Evolutionary conservation across 1,140 invertebrate genomes (phyloP).

Genomic region (Aradophagus sp.): DNA sequence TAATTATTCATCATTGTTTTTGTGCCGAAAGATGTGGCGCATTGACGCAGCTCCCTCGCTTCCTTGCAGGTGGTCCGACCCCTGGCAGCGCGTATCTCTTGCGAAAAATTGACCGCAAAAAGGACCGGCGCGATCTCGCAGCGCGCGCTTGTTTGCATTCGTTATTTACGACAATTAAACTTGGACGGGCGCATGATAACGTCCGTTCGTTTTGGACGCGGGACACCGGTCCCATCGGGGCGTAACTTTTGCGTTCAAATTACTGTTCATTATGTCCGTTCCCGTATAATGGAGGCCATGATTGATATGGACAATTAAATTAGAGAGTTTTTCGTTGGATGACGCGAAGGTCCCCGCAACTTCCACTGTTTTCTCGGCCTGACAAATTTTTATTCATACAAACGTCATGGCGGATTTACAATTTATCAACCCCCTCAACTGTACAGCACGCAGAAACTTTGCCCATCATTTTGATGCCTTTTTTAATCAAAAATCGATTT

Average conservation of each 20-base stretch:
- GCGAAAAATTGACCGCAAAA: conserved; percentile 67
- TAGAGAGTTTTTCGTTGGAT: conserved; percentile 28
- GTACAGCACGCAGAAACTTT: too few relatives aligned
- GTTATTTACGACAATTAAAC: conserved; percentile 60
- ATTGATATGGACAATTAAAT: conserved; percentile 49
- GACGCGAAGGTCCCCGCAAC: background rate
- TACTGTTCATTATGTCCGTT: conserved; percentile 46
- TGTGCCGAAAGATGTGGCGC: conserved; percentile 60
- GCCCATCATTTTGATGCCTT: too few relatives aligned
- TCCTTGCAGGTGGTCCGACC: conserved; percentile 34
- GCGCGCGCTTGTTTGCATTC: conserved; percentile 49
- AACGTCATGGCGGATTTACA: too few relatives aligned
- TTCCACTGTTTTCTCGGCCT: conserved; percentile 1
- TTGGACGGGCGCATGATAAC: conserved; percentile 42
- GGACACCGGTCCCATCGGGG: conserved; percentile 35
- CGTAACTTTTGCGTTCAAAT: conserved; percentile 51
- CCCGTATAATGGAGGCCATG: conserved; percentile 43
- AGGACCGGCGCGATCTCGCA: conserved; percentile 54
- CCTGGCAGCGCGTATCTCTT: conserved; percentile 30
- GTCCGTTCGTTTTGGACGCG: conserved; percentile 34
- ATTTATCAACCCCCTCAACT: too few relatives aligned
- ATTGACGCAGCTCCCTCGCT: conserved; percentile 57
- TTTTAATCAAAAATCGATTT: too few relatives aligned
- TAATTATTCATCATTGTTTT: conserved; percentile 72
- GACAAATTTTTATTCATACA: too few relatives aligned